phyloP scores from a whole-genome alignment of 2,113 vertebrate genomes.

The Mesitornis unicolor region DNA sequence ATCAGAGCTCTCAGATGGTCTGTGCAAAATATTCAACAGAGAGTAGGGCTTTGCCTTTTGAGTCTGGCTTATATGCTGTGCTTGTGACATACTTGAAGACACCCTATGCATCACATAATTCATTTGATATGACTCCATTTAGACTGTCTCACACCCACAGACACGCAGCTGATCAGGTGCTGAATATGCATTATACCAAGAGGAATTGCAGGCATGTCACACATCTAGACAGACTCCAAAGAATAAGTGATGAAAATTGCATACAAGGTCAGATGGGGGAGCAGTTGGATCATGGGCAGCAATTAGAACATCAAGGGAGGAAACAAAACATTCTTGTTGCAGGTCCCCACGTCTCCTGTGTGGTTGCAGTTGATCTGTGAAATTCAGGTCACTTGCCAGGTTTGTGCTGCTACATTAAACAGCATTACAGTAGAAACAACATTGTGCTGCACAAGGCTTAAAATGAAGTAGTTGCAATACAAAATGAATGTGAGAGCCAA shows the following conservation, averaged over 20 bases:
- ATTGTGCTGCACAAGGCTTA: background rate
- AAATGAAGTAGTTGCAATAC: constrained; percentile 15
- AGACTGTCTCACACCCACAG: constrained; percentile 38
- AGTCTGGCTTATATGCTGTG: background rate
- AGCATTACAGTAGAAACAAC: constrained; percentile 61
- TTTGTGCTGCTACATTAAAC: constrained; percentile 75
- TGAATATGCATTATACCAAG: constrained; percentile 46
- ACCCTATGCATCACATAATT: constrained; percentile 9
- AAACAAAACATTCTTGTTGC: constrained; percentile 67
- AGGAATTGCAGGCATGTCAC: background rate
- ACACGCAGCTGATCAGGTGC: constrained; percentile 48
- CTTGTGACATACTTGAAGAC: constrained; percentile 11
- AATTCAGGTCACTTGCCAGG: constrained; percentile 76
- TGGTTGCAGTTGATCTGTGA: constrained; percentile 69
- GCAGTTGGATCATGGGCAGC: constrained; percentile 67
- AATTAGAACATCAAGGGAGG: constrained; percentile 54
- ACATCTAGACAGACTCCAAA: constrained; percentile 28
- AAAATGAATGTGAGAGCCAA: constrained; percentile 36
- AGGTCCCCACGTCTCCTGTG: constrained; percentile 47
- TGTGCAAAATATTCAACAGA: background rate
- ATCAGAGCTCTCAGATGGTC: background rate
- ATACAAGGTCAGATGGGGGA: constrained; percentile 65
- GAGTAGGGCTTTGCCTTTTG: background rate
- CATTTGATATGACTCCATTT: background rate
- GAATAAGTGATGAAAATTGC: constrained; percentile 51